Base-by-base conservation (phyloP, 2,888 invertebrate species). In the Eupithecia subumbrata region DNA sequence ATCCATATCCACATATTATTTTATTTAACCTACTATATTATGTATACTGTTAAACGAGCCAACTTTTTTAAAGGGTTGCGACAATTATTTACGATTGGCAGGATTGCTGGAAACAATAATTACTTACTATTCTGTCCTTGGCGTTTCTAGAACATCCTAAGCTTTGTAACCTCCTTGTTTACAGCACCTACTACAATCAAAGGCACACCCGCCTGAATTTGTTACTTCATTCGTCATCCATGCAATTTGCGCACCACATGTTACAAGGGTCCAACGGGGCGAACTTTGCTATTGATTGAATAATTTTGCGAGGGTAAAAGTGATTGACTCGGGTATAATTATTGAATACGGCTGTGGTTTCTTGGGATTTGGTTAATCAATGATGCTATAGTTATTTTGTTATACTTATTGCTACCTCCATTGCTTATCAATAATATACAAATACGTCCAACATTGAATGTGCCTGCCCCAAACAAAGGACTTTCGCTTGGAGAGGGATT, bases 141-240 rank as follows among this genome's bases (percentile, higher is more conserved):
- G 76, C 63, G 40, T 64, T 72, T 77, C 72, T 64, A 73, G 43
- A 81, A 79, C 73, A 76, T 79, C 78, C 77, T 81, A 82, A 81
- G 82, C 40, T 40, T 22, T 16, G 12, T 14, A 18, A 74, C 14
- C 25, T 74, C 72, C 69, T 14, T 74, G 72, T 76, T 64, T 73
- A 68, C 45, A 64, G 48, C 66, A 72, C 70, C 69, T 64, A 67
- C n/a, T 72, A 67, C 69, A 77, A 77, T 77, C 77, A 77, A 77
- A 76, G 72, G 72, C 67, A 37, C 60, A 72, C 72, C 81, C 83
- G 76, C 78, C 78, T 79, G 79, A 85, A 85, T 87, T 85, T 85
- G 85, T 84, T 82, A 83, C 85, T 85, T 82, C 85, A 87, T 88
- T 85, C 84, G 83, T 87, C 87, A 88, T 86, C 82, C 77, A 78